Percentiles rank a stretch among this genome's conserved stretches.
phyloP scores from a whole-genome alignment of 1,140 invertebrate species.

The Papilio aristodemus region DNA sequence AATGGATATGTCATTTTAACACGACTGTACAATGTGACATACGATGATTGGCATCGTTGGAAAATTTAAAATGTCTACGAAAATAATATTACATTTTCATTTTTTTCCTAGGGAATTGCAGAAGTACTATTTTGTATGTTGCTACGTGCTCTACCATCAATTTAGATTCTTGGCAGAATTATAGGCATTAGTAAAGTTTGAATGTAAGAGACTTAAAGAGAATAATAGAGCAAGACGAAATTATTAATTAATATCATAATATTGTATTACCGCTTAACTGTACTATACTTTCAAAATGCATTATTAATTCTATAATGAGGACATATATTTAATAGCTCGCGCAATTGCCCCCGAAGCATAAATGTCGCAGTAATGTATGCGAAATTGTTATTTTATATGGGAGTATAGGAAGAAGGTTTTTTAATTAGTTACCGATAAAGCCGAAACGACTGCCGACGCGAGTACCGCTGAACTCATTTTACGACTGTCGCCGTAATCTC shows the following conservation, averaged over 20 bases:
- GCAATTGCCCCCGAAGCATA: constrained; percentile 8
- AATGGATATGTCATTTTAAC: constrained; percentile 6
- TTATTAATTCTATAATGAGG: not conserved
- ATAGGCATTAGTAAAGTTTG: too few relatives aligned
- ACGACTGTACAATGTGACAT: not conserved
- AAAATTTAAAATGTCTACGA: not conserved
- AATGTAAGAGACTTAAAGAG: too few relatives aligned
- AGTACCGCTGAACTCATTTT: constrained; percentile 14
- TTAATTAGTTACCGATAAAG: constrained; percentile 17
- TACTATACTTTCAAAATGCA: constrained; percentile 7
- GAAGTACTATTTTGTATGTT: too few relatives aligned
- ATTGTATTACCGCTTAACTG: not conserved
- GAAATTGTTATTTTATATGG: constrained; percentile 24
- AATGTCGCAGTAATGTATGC: constrained; percentile 19
- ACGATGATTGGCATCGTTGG: not conserved
- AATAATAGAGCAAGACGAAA: too few relatives aligned
- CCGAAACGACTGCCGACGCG: not conserved
- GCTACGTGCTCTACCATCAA: too few relatives aligned
- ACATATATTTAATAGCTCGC: constrained; percentile 11
- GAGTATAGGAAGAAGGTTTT: constrained; percentile 14
- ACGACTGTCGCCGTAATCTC: not conserved
- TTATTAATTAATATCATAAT: too few relatives aligned
- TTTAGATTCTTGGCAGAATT: too few relatives aligned
- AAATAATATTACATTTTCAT: not conserved
- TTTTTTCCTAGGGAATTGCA: too few relatives aligned